A percentile compares a stretch with the other conserved stretches of the same genome.
phyloP scores from a whole-genome alignment of 2,797 vertebrate genomes.

The Melanotaenia pygmaea region DNA sequence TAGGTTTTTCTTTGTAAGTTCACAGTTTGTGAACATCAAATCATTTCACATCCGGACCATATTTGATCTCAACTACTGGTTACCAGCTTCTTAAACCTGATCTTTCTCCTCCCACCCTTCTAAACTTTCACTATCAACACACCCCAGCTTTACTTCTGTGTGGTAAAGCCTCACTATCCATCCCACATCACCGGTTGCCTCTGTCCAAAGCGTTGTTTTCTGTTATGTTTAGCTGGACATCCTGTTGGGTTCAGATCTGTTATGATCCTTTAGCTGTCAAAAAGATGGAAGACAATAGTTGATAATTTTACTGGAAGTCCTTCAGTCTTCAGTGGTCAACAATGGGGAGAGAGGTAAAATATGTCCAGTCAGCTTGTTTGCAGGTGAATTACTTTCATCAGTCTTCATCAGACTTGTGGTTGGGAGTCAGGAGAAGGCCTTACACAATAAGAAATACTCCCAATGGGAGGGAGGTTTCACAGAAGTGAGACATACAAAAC shows the following conservation, averaged over 20 bases:
- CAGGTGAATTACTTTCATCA: slow-evolving; percentile 4
- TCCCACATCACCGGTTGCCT: slow-evolving; percentile 15
- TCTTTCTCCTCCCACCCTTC: slow-evolving; percentile 65
- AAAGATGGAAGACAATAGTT: slow-evolving; percentile 50
- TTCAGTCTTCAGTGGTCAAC: background rate
- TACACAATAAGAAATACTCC: background rate
- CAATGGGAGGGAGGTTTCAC: background rate
- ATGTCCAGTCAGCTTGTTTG: slow-evolving; percentile 31
- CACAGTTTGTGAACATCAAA: background rate
- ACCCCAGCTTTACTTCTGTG: slow-evolving; percentile 46
- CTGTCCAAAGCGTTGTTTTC: slow-evolving; percentile 3
- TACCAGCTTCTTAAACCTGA: slow-evolving; percentile 9
- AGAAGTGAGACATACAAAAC: background rate
- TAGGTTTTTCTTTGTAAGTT: background rate
- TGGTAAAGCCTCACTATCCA: slow-evolving; percentile 18
- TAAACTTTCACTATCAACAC: slow-evolving; percentile 73
- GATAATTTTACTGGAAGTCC: background rate
- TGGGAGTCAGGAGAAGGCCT: background rate
- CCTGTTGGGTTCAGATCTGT: slow-evolving; percentile 45
- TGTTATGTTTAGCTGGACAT: slow-evolving; percentile 47
- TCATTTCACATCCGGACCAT: slow-evolving; percentile 23
- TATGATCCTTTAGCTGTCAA: slow-evolving; percentile 55
- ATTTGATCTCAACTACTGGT: slow-evolving; percentile 8
- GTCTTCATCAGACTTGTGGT: background rate
- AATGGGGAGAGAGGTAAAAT: slow-evolving; percentile 12